Evolutionary conservation across 1,140 invertebrate genomes (phyloP), one percentile per base, ranked within the genome.

Genomic region (Neelides sp.): DNA sequence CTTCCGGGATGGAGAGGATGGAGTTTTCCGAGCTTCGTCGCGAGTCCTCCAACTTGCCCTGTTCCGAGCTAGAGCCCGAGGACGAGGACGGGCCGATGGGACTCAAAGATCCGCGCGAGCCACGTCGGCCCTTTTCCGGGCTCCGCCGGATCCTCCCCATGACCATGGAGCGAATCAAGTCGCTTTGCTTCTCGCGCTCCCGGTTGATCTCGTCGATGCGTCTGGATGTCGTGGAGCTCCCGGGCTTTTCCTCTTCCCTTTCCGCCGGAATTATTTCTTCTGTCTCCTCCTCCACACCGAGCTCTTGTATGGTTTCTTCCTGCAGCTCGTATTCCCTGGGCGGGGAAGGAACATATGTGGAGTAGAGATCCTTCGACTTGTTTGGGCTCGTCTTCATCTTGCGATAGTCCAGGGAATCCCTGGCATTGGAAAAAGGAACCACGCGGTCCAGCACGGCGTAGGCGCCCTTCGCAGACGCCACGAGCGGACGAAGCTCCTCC

Each of bases 141-240:
- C 52, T 65, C 2, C 54, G 46, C 12, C 52, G 39, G 17, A 84
- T 71, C 63, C 82, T 82, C 44, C 81, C 80, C 76, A 85, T 80
- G 23, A 86, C 74, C 63, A 86, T 70, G 64, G 84, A 80, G 60
- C 83, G 79, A 52, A 82, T 78, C 2, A 82, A 64, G 64, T 76
- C 76, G 61, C 79, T 80, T 61, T 82, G 78, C 64, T 80, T 78
- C 4, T 71, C 73, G 37, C 79, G 71, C 61, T 82, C 77, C 62
- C 74, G 73, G 7, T 73, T 75, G 10, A 80, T 71, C 66, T 79
- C 77, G 62, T 80, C 75, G 30, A 82, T 65, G 62, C 76, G 76
- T 28, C 71, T 65, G 1, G 68, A 70, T 4, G 73, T 76, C 0
- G 66, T 64, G 0, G 72, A n/a, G n/a, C n/a, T n/a, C n/a, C n/a